Conservation (phyloP, 2,113 vertebrate genomes). For the Cheirogaleus medius region DNA sequence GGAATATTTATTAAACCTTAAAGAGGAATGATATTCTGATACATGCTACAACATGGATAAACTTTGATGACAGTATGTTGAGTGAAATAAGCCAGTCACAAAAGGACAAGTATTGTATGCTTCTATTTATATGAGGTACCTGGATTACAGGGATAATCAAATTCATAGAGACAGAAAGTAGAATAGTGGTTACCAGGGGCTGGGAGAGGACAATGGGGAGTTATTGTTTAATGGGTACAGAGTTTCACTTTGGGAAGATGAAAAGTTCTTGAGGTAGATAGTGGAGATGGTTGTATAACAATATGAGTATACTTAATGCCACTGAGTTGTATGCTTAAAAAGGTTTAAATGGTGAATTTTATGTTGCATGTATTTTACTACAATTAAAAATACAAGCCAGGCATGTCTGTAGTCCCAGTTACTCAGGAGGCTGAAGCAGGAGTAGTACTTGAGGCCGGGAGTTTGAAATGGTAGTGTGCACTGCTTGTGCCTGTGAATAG, state of each 20-base stretch:
- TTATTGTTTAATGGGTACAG: not conserved
- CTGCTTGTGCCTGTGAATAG: not conserved
- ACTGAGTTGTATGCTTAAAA: not conserved
- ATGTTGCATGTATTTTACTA: not conserved
- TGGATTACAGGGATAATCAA: not conserved
- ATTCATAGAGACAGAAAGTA: not conserved
- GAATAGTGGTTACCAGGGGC: not conserved
- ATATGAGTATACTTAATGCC: not conserved
- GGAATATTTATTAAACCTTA: not conserved
- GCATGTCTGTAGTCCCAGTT: not conserved
- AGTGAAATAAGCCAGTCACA: not conserved
- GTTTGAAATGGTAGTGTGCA: not conserved
- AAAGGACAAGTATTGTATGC: not conserved
- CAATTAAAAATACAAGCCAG: not conserved
- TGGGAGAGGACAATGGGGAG: not conserved
- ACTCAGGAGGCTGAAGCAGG: not conserved
- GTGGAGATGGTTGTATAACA: not conserved
- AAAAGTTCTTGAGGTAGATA: not conserved
- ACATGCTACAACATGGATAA: not conserved
- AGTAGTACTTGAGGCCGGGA: not conserved
- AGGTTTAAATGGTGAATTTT: not conserved
- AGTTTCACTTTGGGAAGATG: constrained; percentile 27
- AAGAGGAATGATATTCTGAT: not conserved
- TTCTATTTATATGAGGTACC: not conserved
- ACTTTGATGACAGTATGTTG: not conserved